phyloP scores from a whole-genome alignment of 2,888 invertebrate genomes.

The Ormia ochracea region DNA sequence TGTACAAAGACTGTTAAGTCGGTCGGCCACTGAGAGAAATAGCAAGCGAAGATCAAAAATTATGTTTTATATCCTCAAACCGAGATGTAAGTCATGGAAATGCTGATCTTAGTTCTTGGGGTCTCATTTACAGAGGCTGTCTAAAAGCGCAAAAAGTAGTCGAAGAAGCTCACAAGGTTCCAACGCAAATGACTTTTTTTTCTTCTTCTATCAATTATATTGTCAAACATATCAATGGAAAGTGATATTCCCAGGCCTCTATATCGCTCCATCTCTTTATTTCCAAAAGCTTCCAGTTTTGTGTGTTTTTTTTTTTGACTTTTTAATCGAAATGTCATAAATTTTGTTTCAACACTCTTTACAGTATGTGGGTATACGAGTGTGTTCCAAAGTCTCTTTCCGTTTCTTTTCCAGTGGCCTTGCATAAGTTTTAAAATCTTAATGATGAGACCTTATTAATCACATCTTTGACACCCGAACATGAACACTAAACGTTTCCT shows the following conservation, averaged over 20 bases:
- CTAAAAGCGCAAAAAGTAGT: no score
- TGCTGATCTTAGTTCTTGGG: no score
- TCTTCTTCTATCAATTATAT: no score
- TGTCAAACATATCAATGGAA: no score
- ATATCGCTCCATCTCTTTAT: not conserved
- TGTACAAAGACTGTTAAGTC: no score
- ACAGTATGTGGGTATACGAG: no score
- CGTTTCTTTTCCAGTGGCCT: not conserved
- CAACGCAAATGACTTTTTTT: no score
- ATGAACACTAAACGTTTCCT: constrained; percentile 51
- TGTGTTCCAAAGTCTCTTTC: no score
- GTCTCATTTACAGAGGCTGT: no score
- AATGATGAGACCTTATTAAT: constrained; percentile 61
- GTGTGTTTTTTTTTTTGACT: constrained; percentile 19
- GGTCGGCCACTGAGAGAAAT: constrained; percentile 26
- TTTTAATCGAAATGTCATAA: constrained; percentile 56
- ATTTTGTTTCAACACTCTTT: constrained; percentile 41
- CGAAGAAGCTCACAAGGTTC: no score
- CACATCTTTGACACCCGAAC: constrained; percentile 59
- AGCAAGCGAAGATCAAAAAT: not conserved
- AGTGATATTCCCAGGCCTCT: not conserved
- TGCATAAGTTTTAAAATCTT: constrained; percentile 47
- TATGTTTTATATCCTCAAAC: no score
- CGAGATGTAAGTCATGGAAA: no score
- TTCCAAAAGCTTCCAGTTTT: not conserved